phyloP scores from a whole-genome alignment of 2,888 invertebrate genomes.

The Digitonthophagus gazella region DNA sequence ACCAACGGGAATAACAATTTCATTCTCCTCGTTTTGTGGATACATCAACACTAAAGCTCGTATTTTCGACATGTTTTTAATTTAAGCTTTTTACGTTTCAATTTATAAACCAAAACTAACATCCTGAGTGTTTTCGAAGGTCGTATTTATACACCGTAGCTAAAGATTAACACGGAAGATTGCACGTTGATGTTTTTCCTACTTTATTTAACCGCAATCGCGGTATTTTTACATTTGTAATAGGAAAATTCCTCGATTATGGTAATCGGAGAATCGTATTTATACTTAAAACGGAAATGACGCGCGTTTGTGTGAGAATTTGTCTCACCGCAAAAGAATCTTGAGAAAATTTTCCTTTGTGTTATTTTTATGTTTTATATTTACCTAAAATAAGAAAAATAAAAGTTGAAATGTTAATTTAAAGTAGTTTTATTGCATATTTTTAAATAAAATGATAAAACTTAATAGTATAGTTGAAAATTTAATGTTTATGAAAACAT shows the following conservation, averaged over 20 bases:
- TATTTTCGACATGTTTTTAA: conserved; percentile 41
- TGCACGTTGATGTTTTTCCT: neutral
- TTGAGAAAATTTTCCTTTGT: neutral
- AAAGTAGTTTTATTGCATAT: no score
- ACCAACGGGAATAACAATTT: conserved; percentile 81
- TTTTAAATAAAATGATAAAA: no score
- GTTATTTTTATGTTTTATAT: no score
- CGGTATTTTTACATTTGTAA: neutral
- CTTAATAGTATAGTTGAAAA: no score
- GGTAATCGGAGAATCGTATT: no score
- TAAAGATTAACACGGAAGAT: neutral
- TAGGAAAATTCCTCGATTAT: neutral
- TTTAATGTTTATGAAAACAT: no score
- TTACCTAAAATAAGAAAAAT: no score
- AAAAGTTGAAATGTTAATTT: no score
- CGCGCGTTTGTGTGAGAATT: no score
- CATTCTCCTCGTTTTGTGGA: conserved; percentile 93
- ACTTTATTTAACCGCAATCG: neutral
- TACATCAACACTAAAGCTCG: conserved; percentile 78
- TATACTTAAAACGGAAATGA: neutral
- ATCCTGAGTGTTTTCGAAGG: neutral
- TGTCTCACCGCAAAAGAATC: neutral
- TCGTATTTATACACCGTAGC: neutral
- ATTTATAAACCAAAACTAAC: neutral
- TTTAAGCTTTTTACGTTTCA: neutral